Conservation (phyloP, 1,140 invertebrate genomes). For the Hypsibius dujardini region DNA sequence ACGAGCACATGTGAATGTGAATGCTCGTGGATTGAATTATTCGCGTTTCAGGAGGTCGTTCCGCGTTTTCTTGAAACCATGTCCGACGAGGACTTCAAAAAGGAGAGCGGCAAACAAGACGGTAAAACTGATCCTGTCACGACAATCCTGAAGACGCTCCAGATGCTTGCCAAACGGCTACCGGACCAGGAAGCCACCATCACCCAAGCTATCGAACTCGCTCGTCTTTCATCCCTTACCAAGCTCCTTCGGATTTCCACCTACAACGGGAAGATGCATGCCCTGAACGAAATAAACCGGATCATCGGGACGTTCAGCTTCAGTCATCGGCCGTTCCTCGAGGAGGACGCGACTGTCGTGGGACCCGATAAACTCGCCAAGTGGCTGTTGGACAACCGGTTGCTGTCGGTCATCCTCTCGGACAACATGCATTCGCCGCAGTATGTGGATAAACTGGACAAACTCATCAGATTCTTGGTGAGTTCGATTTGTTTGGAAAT, state of each 20-base stretch:
- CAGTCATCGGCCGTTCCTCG: conserved; percentile 41
- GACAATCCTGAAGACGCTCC: background rate
- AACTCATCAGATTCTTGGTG: conserved; percentile 78
- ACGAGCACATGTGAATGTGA: too few relatives aligned
- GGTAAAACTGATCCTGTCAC: conserved; percentile 61
- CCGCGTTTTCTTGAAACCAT: conserved; percentile 74
- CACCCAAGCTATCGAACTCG: background rate
- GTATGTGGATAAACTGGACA: conserved; percentile 93
- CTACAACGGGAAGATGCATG: conserved; percentile 98
- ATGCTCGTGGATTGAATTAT: too few relatives aligned
- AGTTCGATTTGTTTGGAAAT: background rate
- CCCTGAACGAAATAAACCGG: conserved; percentile 95
- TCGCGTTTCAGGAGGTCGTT: conserved; percentile 55
- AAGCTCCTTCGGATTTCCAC: conserved; percentile 85
- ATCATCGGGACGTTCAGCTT: conserved; percentile 60
- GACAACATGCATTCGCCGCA: conserved; percentile 89
- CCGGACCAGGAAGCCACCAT: background rate
- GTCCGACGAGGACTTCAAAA: conserved; percentile 90
- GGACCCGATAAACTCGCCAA: conserved; percentile 79
- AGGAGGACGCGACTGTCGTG: conserved; percentile 64
- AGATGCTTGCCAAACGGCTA: background rate
- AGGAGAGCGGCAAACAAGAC: conserved; percentile 76
- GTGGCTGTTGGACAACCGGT: conserved; percentile 91
- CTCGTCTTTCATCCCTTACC: conserved; percentile 59
- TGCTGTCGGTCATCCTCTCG: conserved; percentile 78